A percentile compares a stretch with the other conserved stretches of the same genome.
These are phyloP conservation scores for Ecdyonurus torrentis DNA, from an alignment of 2,888 invertebrate species.

Conservation along the genomic window DNA sequence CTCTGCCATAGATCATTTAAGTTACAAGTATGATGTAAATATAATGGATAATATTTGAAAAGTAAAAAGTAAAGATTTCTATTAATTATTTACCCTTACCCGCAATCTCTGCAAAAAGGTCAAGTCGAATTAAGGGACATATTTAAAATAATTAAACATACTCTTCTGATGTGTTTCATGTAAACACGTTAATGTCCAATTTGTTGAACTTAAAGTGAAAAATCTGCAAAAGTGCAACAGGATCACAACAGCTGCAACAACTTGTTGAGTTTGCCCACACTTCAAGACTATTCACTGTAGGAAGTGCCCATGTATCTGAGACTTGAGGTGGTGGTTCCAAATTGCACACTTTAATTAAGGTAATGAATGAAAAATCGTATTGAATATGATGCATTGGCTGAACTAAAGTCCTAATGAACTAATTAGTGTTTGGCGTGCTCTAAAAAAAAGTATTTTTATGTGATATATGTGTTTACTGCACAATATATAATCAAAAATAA, in stretches of 20 bases:
- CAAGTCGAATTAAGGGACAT: no score
- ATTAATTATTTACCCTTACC: no score
- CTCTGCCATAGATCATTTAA: no score
- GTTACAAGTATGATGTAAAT: no score
- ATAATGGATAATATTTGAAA: no score
- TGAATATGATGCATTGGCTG: neutral
- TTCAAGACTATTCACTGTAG: neutral
- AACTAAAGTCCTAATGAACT: no score
- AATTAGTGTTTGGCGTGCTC: no score
- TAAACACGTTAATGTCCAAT: neutral
- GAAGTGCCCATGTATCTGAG: neutral
- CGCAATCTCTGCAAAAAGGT: no score
- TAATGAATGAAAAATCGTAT: neutral
- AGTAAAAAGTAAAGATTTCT: no score
- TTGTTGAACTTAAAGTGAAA: neutral
- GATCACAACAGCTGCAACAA: neutral
- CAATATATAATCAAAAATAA: no score
- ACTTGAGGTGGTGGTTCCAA: neutral
- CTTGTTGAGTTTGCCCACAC: conserved; percentile 1
- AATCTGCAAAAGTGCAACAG: neutral
- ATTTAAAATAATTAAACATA: neutral
- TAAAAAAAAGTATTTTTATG: no score
- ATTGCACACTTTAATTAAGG: neutral
- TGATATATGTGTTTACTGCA: no score
- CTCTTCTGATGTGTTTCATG: conserved; percentile 1